phyloP scores from a whole-genome alignment of 2,797 vertebrate genomes.

The Gastrophryne carolinensis region DNA sequence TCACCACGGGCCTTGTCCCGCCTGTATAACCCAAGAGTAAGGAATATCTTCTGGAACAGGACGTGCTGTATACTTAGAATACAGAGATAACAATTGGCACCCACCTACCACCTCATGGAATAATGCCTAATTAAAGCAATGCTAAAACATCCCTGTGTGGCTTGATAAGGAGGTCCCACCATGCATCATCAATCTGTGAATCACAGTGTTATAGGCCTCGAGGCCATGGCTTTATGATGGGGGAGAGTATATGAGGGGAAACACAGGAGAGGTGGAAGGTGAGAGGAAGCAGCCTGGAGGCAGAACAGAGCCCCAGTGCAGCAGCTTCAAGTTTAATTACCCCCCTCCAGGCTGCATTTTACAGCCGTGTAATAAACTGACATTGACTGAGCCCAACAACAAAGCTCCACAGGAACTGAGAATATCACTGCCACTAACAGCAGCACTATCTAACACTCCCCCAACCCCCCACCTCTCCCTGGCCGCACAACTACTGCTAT shows the following conservation, averaged over 20 bases:
- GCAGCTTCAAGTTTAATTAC: constrained; percentile 30
- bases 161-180: too few species aligned
- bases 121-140: too few species aligned
- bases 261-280: constrained; percentile 25
- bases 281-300: not conserved
- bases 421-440: not conserved
- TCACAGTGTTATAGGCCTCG: too few species aligned
- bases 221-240: constrained; percentile 28
- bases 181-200: too few species aligned
- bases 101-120: too few species aligned
- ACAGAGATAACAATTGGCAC: too few species aligned
- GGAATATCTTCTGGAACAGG: too few species aligned
- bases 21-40: too few species aligned
- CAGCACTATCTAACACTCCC: not conserved
- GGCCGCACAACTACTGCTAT: too few species aligned
- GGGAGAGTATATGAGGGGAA: not conserved
- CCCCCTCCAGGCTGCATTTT: constrained; percentile 6
- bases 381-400: constrained; percentile 5
- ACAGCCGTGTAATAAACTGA: not conserved
- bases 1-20: too few species aligned
- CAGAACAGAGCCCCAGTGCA: constrained; percentile 18
- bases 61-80: too few species aligned
- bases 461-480: not conserved
- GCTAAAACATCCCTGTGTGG: too few species aligned
- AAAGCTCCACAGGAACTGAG: constrained; percentile 7